A percentile compares a stretch with the other conserved stretches of the same genome.
phyloP scores from a whole-genome alignment of 1,140 invertebrate genomes.

The Goniozus legneri region DNA sequence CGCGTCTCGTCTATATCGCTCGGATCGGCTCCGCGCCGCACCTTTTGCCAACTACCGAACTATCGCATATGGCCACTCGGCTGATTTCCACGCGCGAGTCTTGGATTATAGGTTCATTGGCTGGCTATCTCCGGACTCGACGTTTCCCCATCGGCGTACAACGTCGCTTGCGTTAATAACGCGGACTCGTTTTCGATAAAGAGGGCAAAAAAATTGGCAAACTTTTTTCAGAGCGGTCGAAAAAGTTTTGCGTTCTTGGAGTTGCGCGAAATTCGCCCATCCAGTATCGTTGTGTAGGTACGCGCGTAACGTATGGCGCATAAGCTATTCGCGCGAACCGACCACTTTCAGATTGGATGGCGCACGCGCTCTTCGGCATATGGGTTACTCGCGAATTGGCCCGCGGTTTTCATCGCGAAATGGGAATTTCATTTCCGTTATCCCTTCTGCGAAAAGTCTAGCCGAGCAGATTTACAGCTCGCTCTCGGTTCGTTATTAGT shows the following conservation, averaged over 20 bases:
- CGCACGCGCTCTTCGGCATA: slow-evolving; percentile 36
- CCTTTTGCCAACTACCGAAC: slow-evolving; percentile 29
- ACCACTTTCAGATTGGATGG: slow-evolving; percentile 37
- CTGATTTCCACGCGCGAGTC: slow-evolving; percentile 18
- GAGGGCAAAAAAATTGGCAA: too few relatives aligned
- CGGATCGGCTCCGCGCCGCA: slow-evolving; percentile 17
- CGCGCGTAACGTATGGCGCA: slow-evolving; percentile 35
- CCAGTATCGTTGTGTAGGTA: too few relatives aligned
- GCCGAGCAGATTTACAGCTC: slow-evolving; percentile 12
- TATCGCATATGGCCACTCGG: slow-evolving; percentile 19
- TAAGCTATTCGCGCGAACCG: slow-evolving; percentile 31
- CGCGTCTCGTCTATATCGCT: slow-evolving; percentile 4
- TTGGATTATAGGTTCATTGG: too few relatives aligned
- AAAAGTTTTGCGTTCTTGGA: too few relatives aligned
- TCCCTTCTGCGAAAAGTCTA: slow-evolving; percentile 9
- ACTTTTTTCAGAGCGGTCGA: too few relatives aligned
- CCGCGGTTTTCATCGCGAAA: slow-evolving; percentile 32
- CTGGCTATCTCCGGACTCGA: too few relatives aligned
- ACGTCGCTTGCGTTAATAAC: too few relatives aligned
- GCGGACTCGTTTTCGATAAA: too few relatives aligned
- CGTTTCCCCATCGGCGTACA: too few relatives aligned
- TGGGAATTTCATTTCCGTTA: slow-evolving; percentile 35
- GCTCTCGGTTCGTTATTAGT: too few relatives aligned
- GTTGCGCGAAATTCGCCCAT: too few relatives aligned
- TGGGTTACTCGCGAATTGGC: slow-evolving; percentile 34